Evolutionary conservation across 2,888 invertebrate genomes (phyloP).

Genomic region (Eulithis prunata): DNA sequence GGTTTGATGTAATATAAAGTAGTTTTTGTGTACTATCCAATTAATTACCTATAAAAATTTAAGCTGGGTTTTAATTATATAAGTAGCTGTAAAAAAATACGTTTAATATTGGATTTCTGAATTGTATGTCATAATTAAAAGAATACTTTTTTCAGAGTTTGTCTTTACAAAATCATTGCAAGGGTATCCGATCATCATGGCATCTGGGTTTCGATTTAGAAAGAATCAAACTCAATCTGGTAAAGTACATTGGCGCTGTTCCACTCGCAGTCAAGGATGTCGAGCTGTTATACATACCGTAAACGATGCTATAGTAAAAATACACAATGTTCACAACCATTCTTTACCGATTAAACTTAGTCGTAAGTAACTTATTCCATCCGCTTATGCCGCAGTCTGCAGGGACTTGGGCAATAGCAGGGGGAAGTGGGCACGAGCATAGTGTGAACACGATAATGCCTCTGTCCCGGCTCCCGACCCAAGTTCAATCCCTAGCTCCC

Average conservation of each 20-base stretch:
- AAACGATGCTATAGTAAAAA: constrained; percentile 29
- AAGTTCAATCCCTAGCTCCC: too few species aligned
- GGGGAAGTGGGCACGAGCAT: too few species aligned
- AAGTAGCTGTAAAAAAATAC: too few species aligned
- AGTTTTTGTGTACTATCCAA: too few species aligned
- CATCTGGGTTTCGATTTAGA: constrained; percentile 16
- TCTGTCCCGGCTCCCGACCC: too few species aligned
- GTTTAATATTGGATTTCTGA: background rate
- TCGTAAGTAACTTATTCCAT: constrained; percentile 8
- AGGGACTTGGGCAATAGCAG: too few species aligned
- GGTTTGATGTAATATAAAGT: too few species aligned
- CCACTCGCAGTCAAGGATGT: constrained; percentile 23
- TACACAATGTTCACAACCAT: constrained; percentile 38
- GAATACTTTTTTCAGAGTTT: constrained; percentile 10
- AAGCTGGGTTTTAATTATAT: too few species aligned
- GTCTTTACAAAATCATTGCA: constrained; percentile 12
- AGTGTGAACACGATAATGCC: too few species aligned
- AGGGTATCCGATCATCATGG: constrained; percentile 22
- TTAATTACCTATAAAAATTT: too few species aligned
- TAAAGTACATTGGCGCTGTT: constrained; percentile 19
- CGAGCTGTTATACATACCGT: constrained; percentile 30
- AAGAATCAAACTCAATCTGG: constrained; percentile 12
- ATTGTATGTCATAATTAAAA: background rate
- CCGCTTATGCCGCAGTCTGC: too few species aligned
- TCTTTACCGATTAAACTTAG: constrained; percentile 14